Conservation (phyloP, 2,888 invertebrate species). For the Agrotis ipsilon region DNA sequence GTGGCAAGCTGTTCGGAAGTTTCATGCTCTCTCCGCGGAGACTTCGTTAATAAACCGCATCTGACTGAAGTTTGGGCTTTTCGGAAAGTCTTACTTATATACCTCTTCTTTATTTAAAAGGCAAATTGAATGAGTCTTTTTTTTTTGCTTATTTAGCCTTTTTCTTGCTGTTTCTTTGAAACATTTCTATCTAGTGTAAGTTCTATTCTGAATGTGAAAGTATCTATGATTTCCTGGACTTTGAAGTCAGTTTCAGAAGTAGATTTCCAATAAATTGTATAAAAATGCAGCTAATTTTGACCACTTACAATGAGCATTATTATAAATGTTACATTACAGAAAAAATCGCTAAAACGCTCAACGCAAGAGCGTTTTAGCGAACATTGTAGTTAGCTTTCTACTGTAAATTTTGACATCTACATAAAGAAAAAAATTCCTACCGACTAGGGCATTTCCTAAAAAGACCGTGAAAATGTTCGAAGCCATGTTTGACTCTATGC, state of each 20-base stretch:
- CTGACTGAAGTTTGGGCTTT: slow-evolving; percentile 56
- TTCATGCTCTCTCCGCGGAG: slow-evolving; percentile 58
- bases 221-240: slow-evolving; percentile 13
- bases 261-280: slow-evolving; percentile 21
- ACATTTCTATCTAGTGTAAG: slow-evolving; percentile 35
- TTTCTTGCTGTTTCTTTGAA: slow-evolving; percentile 36
- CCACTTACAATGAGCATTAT: too few relatives aligned
- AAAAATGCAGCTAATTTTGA: too few relatives aligned
- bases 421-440: too few relatives aligned
- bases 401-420: too few relatives aligned
- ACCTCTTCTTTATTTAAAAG: slow-evolving; percentile 33
- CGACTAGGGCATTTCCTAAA: too few relatives aligned
- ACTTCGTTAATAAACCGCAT: slow-evolving; percentile 69
- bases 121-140: slow-evolving; percentile 31
- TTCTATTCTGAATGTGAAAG: slow-evolving; percentile 38
- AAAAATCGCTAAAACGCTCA: too few relatives aligned
- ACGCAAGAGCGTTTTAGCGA: too few relatives aligned
- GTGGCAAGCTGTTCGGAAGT: slow-evolving; percentile 66
- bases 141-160: slow-evolving; percentile 28
- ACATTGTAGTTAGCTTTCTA: too few relatives aligned
- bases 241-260: neutral
- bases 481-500: too few relatives aligned
- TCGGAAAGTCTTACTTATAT: slow-evolving; percentile 33
- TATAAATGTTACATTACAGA: too few relatives aligned
- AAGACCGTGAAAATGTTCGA: too few relatives aligned